Percentiles rank a stretch among this genome's conserved stretches.
phyloP scores from a whole-genome alignment of 2,888 invertebrate genomes.

The Polyommatus icarus region DNA sequence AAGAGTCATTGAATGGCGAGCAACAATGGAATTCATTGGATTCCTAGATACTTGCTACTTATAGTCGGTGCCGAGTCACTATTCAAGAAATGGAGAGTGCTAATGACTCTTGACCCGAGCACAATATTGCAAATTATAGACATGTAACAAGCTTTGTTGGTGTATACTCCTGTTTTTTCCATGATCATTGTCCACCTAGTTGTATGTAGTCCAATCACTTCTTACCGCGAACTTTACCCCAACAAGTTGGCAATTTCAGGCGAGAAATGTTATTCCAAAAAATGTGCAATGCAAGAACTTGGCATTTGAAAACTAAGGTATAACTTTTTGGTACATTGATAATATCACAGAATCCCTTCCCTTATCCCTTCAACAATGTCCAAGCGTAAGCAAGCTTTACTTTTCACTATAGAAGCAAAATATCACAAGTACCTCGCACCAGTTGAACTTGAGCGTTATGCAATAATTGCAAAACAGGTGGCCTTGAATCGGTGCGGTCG shows the following conservation, averaged over 20 bases:
- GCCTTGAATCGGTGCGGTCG: conserved; percentile 61
- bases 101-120: neutral
- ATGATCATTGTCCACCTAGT: neutral
- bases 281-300: too few species aligned
- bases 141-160: neutral
- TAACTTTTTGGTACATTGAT: neutral
- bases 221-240: too few species aligned
- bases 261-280: too few species aligned
- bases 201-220: too few species aligned
- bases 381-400: neutral
- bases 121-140: conserved; percentile 14
- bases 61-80: neutral
- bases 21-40: conserved; percentile 18
- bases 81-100: conserved; percentile 11
- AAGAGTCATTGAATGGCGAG: conserved; percentile 21
- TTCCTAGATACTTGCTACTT: conserved; percentile 9
- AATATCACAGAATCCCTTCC: too few species aligned
- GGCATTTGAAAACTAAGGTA: too few species aligned
- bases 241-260: too few species aligned
- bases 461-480: conserved; percentile 51
- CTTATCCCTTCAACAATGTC: too few species aligned
- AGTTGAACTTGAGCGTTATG: conserved; percentile 35
- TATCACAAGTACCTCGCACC: neutral
- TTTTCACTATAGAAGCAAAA: neutral
- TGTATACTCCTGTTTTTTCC: neutral